Evolutionary conservation across 2,888 invertebrate species (phyloP), one percentile per base, ranked within the genome.

Genomic region (Ophraella communa): DNA sequence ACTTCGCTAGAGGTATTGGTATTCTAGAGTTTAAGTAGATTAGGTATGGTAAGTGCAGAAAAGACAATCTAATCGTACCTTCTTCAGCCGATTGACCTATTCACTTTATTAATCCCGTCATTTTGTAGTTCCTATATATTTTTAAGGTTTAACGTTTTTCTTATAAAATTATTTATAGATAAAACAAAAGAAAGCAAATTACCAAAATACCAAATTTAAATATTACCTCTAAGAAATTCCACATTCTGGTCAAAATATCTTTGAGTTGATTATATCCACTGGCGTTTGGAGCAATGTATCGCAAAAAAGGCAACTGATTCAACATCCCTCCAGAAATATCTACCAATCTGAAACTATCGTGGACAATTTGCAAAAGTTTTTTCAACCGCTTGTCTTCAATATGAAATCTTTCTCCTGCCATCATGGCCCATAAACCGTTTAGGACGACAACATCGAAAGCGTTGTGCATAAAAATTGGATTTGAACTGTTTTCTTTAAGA

Each of bases 361-460:
- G 85, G 33, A 90, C 87, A 1, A 84, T 81, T 59, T 85, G 80
- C 33, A 91, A 82, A 4, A 91, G 81, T 35, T 83, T 77, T 30
- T 79, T 81, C 10, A 91, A 76, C 23, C 84, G 84, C 18, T 80
- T 76, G 73, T 91, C 89, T 30, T 87, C 83, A 53, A 88, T 83
- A 39, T 86, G 82, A 75, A 89, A 90, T 54, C 68, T 62, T 49
- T 69, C 59, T 73, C 90, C 90, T 53, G 91, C 90, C 55, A 89
- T 84, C 82, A 89, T 87, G 20, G 85, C 85, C 92, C 91, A 92
- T 17, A 91, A 77, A 0, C 88, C 85, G 77, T 91, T 91, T 66
- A 91, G 80, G 1, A 90, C 87, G 0, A 88, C 85, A 39, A 88
- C 81, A 61, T 89, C 87, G 44, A 91, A 85, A 8, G 72, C 72